A percentile compares a stretch with the other conserved stretches of the same genome.
Conservation (phyloP, 2,888 invertebrate species). For the Bhutanitis thaidina region DNA sequence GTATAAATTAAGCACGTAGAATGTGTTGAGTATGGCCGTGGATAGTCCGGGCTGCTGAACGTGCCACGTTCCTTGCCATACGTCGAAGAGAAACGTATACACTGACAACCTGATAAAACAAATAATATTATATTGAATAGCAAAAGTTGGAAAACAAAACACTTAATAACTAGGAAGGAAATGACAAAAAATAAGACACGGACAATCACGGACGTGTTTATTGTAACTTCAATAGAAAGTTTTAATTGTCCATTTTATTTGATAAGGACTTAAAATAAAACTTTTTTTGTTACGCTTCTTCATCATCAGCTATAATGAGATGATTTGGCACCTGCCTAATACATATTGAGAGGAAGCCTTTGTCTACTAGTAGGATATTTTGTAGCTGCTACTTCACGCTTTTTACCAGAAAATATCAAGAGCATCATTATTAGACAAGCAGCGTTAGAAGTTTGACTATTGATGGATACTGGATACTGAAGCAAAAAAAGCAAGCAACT, state of each 20-base stretch:
- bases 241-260: conserved; percentile 7
- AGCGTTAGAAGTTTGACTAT: no score
- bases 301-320: no score
- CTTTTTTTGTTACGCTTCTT: no score
- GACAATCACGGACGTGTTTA: neutral
- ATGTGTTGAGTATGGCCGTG: conserved; percentile 85
- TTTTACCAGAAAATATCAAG: no score
- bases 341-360: no score
- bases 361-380: no score
- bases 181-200: neutral
- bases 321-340: no score
- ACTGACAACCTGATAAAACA: conserved; percentile 85
- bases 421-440: no score
- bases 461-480: no score
- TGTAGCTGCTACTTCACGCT: no score
- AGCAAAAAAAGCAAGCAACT: no score
- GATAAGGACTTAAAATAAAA: no score
- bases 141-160: neutral
- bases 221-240: conserved; percentile 3
- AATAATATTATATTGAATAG: neutral
- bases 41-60: conserved; percentile 92
- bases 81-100: conserved; percentile 89
- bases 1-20: conserved; percentile 92
- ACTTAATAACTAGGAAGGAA: neutral
- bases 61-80: conserved; percentile 88